A percentile compares a stretch with the other conserved stretches of the same genome.
Conservation (phyloP, 2,113 vertebrate genomes). For the Thermophis baileyi region DNA sequence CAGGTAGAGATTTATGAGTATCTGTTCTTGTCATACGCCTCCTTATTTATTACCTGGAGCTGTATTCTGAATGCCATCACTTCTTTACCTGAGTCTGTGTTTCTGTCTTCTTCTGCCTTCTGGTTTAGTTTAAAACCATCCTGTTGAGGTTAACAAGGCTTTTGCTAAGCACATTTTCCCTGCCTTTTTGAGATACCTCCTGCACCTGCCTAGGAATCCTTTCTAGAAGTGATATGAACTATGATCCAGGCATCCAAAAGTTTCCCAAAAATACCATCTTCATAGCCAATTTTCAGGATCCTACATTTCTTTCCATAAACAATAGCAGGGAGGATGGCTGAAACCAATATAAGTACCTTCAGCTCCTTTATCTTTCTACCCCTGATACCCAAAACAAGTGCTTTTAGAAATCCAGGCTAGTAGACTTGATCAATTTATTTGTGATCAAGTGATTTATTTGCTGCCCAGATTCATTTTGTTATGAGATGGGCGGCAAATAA, state of each 20-base stretch:
- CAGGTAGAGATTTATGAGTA: background rate
- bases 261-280: background rate
- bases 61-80: background rate
- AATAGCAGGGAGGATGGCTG: background rate
- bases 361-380: background rate
- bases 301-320: background rate
- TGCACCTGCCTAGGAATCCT: background rate
- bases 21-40: background rate
- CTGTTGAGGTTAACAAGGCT: background rate
- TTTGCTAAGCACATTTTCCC: background rate
- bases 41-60: background rate
- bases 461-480: background rate
- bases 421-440: background rate
- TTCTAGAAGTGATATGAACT: background rate
- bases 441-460: background rate
- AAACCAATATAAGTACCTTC: background rate
- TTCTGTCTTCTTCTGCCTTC: background rate
- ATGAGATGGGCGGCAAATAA: background rate
- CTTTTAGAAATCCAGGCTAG: background rate
- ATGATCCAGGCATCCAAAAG: background rate
- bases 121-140: background rate
- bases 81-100: background rate
- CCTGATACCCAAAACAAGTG: background rate
- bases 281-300: background rate
- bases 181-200: background rate